Base-by-base conservation (phyloP, 2,113 vertebrate genomes). In the Thunnus maccoyii region DNA sequence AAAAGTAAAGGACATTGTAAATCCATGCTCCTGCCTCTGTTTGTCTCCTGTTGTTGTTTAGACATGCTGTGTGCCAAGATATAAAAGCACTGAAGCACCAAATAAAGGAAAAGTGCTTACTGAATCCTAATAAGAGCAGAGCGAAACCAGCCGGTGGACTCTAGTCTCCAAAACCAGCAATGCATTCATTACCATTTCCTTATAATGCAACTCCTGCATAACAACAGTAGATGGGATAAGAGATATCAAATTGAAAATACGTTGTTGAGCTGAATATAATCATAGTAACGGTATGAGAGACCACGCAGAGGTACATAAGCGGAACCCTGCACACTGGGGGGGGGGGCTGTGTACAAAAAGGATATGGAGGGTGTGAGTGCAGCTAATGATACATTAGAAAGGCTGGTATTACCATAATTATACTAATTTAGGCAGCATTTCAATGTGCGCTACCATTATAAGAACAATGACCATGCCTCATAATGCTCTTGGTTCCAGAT, bases 321-420 rank as follows among this genome's bases (percentile, higher is more conserved):
- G 73, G 85, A 87, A 78, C 9, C 60, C 18, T 69, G 57, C 70
- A 76, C 58, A 68, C 62, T 36, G 48, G 50, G 51, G 67, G 72
- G 72, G 71, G 60, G 41, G 20, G 82, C 18, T 82, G 73, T 81
- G 74, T 88, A 86, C 72, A 80, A 72, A 86, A 80, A 74, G 70
- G 76, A 84, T 77, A 50, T 66, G 25, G 66, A 81, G 75, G 78
- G 67, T 87, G 78, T 89, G 76, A 90, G 88, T 80, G 83, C 80
- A 86, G 87, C 83, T 92, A 92, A 93, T 92, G 83, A 93, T 88
- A 90, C 85, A 90, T 91, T 90, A 88, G 70, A 91, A 91, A 86
- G 82, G 58, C 80, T 89, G 78, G 60, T 67, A 89, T 93, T 93
- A 92, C 20, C 84, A 89, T 91, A 93, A 94, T 92, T 89, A 92